These are phyloP conservation scores for Sarcophaga bullata DNA, from an alignment of 1,140 invertebrate species.

Conservation along the genomic window DNA sequence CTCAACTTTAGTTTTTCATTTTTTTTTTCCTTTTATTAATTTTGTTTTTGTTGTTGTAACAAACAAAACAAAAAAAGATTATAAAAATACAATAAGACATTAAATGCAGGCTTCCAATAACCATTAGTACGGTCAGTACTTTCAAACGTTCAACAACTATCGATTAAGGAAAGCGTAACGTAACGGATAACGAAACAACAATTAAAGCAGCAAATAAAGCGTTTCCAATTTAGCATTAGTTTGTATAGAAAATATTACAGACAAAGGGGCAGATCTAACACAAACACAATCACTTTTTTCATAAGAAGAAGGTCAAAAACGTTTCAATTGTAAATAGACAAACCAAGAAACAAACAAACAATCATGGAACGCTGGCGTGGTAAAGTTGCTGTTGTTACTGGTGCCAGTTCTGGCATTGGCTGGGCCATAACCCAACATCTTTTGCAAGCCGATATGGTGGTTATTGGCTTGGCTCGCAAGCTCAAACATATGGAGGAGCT, in stretches of 20 bases:
- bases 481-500: constrained; percentile 68
- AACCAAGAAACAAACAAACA: neutral
- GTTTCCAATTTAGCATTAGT: neutral
- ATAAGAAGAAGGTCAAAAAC: neutral
- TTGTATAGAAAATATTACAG: neutral
- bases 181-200: neutral
- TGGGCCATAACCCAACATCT: constrained; percentile 68
- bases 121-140: constrained; percentile 31
- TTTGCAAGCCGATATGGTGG: constrained; percentile 71
- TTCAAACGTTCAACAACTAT: constrained; percentile 20
- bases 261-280: neutral
- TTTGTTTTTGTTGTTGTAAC: too few species aligned
- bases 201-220: constrained; percentile 3
- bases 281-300: constrained; percentile 4
- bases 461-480: constrained; percentile 75
- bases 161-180: neutral
- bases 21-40: too few species aligned
- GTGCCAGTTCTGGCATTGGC: constrained; percentile 77
- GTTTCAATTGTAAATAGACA: neutral
- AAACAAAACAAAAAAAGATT: neutral
- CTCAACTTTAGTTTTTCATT: too few species aligned
- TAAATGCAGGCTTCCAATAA: constrained; percentile 4
- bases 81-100: constrained; percentile 25
- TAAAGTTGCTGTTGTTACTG: constrained; percentile 69
- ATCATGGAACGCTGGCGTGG: constrained; percentile 47